These are phyloP conservation scores for Melanostoma mellinum DNA, from an alignment of 2,888 invertebrate genomes.

Conservation along the genomic window DNA sequence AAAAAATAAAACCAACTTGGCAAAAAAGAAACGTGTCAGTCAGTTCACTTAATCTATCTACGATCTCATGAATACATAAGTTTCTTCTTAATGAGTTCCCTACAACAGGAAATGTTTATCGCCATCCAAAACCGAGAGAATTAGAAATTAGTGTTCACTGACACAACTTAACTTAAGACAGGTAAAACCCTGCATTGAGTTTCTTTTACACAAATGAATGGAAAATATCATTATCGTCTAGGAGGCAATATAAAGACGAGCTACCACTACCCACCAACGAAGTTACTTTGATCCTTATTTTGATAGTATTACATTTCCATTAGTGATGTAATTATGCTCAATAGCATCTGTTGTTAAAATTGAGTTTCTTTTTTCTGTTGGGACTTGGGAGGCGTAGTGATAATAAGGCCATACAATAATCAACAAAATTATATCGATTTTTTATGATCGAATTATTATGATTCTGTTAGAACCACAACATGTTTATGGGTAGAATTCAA, in stretches of 20 bases:
- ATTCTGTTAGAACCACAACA: too few species aligned
- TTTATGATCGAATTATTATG: too few species aligned
- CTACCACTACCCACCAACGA: neutral
- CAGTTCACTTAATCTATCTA: conserved; percentile 49
- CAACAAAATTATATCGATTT: too few species aligned
- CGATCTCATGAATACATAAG: conserved; percentile 65
- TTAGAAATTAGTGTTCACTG: too few species aligned
- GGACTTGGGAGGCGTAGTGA: too few species aligned
- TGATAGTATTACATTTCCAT: conserved; percentile 32
- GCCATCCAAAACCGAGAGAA: neutral
- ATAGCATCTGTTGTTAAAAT: too few species aligned
- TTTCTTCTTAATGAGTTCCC: conserved; percentile 66
- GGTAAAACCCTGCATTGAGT: too few species aligned
- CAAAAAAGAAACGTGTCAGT: conserved; percentile 11
- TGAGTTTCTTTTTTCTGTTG: too few species aligned
- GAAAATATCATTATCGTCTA: conserved; percentile 27
- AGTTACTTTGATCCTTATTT: neutral
- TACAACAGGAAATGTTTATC: conserved; percentile 52
- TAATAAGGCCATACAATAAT: too few species aligned
- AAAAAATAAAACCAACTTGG: conserved; percentile 8
- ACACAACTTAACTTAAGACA: too few species aligned
- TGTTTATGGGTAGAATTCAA: too few species aligned
- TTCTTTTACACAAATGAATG: neutral
- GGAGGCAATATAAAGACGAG: too few species aligned
- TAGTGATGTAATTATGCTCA: conserved; percentile 6